These are phyloP conservation scores for Castor canadensis DNA, from an alignment of 2,113 vertebrate species.

Conservation along the genomic window DNA sequence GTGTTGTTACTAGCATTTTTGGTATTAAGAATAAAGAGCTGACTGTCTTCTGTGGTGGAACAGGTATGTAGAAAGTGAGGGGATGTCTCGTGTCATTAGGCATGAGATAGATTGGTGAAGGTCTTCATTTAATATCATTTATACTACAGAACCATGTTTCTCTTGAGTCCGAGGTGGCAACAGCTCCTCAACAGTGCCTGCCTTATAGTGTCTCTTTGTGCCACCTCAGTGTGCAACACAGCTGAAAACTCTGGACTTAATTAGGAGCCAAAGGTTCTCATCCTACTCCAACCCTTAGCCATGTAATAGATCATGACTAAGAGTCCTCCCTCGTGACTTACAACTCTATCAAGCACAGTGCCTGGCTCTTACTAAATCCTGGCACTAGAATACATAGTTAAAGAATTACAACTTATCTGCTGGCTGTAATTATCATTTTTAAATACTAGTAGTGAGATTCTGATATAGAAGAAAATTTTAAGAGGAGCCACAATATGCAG, in stretches of 20 bases:
- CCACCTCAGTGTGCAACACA: background rate
- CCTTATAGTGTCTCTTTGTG: background rate
- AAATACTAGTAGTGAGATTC: background rate
- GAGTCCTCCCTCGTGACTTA: background rate
- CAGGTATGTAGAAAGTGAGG: slow-evolving; percentile 84
- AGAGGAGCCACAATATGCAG: background rate
- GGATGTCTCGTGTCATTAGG: background rate
- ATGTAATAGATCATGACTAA: background rate
- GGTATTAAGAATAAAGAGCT: slow-evolving; percentile 85
- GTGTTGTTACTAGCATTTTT: slow-evolving; percentile 90
- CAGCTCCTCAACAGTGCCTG: background rate
- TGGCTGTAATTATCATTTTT: background rate
- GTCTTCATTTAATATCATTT: background rate
- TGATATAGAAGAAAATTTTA: background rate
- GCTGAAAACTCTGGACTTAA: background rate
- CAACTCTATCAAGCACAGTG: background rate
- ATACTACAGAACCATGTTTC: background rate
- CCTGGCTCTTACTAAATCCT: background rate
- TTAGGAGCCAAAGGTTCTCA: background rate
- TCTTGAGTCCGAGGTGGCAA: background rate
- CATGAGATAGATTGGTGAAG: accelerated
- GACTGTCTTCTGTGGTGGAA: slow-evolving; percentile 86
- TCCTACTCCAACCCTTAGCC: background rate
- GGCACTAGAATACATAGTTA: background rate
- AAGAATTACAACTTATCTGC: background rate